Base-by-base conservation (phyloP, 2,888 invertebrate species). In the Erebia ligea region DNA sequence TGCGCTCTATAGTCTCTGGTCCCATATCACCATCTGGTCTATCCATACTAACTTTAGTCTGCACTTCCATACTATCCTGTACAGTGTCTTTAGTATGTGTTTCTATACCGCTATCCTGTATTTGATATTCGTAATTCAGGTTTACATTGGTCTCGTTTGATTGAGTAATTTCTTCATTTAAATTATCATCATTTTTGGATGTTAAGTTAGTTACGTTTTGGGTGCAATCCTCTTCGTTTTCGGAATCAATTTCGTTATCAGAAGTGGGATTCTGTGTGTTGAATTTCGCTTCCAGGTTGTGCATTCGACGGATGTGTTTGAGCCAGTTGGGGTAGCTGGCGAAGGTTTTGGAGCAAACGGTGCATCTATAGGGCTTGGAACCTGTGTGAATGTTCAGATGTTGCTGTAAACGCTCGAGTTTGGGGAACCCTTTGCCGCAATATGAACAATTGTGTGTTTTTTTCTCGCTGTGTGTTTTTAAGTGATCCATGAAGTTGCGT, bases 301-400 rank as follows among this genome's bases (percentile, higher is more conserved):
- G 92, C 72, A 88, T 81, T 63, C 84, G 83, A 0, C 78, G 79
- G 67, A 94, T 86, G 78, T 95, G 95, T 80, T 95, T 95, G 74
- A 87, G 82, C 89, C 93, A 94, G 80, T 95, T 95, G 2, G 95
- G 94, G 73, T 93, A 91, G 77, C 90, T 92, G 50, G 94, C 92
- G 79, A 95, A 95, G 0, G 91, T 86, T 66, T 94, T 94, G 25
- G 92, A 88, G 79, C 95, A 95, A 67, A 88, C 88, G 34, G 89
- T 88, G 81, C 95, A 95, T 59, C 89, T 89, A 84, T 92, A 94
- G 0, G 95, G 95, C 58, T 91, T 88, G 62, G 86, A 86, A 2
- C 94, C 94, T 0, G 94, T 94, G 79, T 95, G 95, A 13, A 94
- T 90, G 78, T 95, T 94, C 70, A 94, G 83, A 78, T 95, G 95